Percentiles rank a stretch among this genome's conserved stretches.
phyloP scores from a whole-genome alignment of 1,140 invertebrate genomes.

The Druon quercuslanigerum region DNA sequence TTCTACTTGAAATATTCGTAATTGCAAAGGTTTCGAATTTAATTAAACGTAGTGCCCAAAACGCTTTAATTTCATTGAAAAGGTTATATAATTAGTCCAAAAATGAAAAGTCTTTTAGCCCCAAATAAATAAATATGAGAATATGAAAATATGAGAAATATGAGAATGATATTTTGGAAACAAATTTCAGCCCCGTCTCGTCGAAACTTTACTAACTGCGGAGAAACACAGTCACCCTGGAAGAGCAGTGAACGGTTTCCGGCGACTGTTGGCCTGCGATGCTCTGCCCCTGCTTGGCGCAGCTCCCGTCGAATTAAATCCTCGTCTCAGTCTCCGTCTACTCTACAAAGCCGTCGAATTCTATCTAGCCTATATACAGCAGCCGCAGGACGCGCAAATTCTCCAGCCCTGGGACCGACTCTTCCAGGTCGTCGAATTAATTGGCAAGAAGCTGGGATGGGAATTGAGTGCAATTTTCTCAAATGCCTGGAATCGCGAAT shows the following conservation, averaged over 20 bases:
- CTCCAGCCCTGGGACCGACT: constrained; percentile 87
- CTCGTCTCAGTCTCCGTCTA: constrained; percentile 81
- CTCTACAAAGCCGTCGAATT: constrained; percentile 79
- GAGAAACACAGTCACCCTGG: constrained; percentile 83
- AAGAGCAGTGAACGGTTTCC: constrained; percentile 83
- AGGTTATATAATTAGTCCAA: too few relatives aligned
- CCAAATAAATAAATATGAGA: too few relatives aligned
- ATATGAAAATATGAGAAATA: too few relatives aligned
- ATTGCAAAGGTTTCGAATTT: too few relatives aligned
- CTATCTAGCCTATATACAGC: constrained; percentile 80
- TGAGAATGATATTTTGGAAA: constrained; percentile 28
- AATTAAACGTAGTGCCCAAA: too few relatives aligned
- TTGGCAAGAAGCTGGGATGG: constrained; percentile 88
- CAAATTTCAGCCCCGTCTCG: constrained; percentile 77
- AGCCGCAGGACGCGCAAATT: constrained; percentile 81
- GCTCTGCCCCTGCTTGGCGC: constrained; percentile 83
- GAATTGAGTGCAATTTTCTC: constrained; percentile 78
- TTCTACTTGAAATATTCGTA: too few relatives aligned
- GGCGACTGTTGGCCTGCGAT: constrained; percentile 84
- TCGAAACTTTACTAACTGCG: constrained; percentile 85
- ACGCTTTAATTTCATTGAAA: too few relatives aligned
- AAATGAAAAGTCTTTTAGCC: too few relatives aligned
- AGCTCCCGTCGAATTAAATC: constrained; percentile 78
- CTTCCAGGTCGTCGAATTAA: constrained; percentile 84
- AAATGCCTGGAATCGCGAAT: constrained; percentile 65